phyloP scores from a whole-genome alignment of 2,888 invertebrate species.

The Oscheius sp. region DNA sequence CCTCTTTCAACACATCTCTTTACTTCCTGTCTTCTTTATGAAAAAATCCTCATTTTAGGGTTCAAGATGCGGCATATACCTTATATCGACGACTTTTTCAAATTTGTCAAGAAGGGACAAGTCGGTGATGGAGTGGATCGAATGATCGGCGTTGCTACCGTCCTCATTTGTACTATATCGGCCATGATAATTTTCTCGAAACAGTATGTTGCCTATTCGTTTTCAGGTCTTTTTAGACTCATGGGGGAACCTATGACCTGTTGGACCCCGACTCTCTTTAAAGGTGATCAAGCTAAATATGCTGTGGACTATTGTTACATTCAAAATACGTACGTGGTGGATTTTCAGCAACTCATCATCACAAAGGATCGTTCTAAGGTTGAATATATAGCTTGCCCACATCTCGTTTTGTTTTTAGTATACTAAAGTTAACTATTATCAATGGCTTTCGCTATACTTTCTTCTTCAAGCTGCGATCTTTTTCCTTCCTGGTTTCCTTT shows the following conservation, averaged over 20 bases:
- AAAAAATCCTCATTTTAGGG: not conserved
- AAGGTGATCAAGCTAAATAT: not conserved
- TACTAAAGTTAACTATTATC: slow-evolving; percentile 16
- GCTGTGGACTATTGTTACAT: slow-evolving; percentile 24
- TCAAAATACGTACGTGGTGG: slow-evolving; percentile 19
- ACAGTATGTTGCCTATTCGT: not conserved
- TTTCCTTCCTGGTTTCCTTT: slow-evolving; percentile 18
- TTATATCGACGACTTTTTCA: not conserved
- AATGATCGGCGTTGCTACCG: slow-evolving; percentile 1
- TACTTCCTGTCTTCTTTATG: not conserved
- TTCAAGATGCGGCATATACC: slow-evolving; percentile 13
- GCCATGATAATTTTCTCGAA: slow-evolving; percentile 17
- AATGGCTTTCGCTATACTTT: slow-evolving; percentile 15
- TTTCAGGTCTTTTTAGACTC: not conserved
- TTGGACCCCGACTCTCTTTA: slow-evolving; percentile 3
- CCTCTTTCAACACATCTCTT: too few relatives aligned
- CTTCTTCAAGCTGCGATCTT: slow-evolving; percentile 16
- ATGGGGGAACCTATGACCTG: slow-evolving; percentile 27
- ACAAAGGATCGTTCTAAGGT: not conserved
- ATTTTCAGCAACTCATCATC: not conserved
- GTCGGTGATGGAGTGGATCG: slow-evolving; percentile 27
- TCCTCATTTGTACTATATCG: slow-evolving; percentile 1
- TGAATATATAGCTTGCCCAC: not conserved
- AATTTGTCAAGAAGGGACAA: slow-evolving; percentile 1
- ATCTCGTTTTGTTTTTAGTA: not conserved